phyloP scores from a whole-genome alignment of 2,888 invertebrate genomes.

The Agrotis segetum region DNA sequence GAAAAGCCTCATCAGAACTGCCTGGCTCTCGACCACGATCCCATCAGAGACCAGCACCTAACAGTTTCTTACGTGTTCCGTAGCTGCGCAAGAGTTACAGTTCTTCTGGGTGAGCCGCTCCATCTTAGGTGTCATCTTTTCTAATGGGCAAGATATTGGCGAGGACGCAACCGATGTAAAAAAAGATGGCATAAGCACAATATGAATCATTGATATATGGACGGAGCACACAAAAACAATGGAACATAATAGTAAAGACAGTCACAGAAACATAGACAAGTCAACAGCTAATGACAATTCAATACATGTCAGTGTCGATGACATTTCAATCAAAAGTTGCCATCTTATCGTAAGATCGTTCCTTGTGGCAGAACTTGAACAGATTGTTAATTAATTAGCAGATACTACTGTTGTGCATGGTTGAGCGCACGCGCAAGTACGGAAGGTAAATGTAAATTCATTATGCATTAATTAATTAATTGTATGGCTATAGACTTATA shows the following conservation, averaged over 20 bases:
- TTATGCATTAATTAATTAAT: slow-evolving; percentile 16
- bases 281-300: background rate
- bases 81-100: too few relatives aligned
- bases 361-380: slow-evolving; percentile 18
- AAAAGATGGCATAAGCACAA: too few relatives aligned
- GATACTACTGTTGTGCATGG: slow-evolving; percentile 24
- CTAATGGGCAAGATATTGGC: too few relatives aligned
- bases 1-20: too few relatives aligned
- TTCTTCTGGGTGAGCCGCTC: too few relatives aligned
- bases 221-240: slow-evolving; percentile 3
- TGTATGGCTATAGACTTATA: slow-evolving; percentile 22
- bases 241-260: background rate
- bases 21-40: too few relatives aligned
- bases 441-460: slow-evolving; percentile 38
- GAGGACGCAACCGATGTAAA: too few relatives aligned
- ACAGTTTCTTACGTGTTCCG: too few relatives aligned
- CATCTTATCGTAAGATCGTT: slow-evolving; percentile 32
- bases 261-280: background rate
- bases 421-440: background rate
- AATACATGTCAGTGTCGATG: slow-evolving; percentile 11
- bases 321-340: slow-evolving; percentile 38
- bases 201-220: background rate
- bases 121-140: too few relatives aligned
- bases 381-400: slow-evolving; percentile 13
- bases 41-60: too few relatives aligned